Evolutionary conservation across 2,797 vertebrate genomes (phyloP).

Genomic region (Orestias chungarensis): DNA sequence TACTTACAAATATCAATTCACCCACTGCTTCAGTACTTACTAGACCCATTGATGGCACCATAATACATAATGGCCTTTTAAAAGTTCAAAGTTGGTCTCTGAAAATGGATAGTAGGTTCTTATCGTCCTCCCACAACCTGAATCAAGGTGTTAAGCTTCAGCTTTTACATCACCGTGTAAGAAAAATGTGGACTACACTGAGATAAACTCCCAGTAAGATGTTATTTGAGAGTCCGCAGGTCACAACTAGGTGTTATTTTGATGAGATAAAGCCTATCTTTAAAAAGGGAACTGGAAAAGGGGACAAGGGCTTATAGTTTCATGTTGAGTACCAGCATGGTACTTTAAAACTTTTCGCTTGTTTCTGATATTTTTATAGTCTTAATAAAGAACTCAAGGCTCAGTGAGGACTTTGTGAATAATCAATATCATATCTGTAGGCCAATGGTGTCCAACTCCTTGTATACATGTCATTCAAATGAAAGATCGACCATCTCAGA

Average conservation of each 20-base stretch:
- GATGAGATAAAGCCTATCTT: background rate
- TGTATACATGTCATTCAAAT: background rate
- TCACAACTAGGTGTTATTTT: slow-evolving; percentile 9
- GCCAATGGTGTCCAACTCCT: background rate
- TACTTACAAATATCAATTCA: slow-evolving; percentile 37
- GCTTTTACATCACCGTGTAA: background rate
- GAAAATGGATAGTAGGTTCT: slow-evolving; percentile 44
- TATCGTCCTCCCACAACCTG: slow-evolving; percentile 10
- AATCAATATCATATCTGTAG: too few relatives aligned
- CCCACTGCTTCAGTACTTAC: slow-evolving; percentile 29
- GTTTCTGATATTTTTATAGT: background rate
- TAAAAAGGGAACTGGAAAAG: background rate
- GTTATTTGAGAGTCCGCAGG: background rate
- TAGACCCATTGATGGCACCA: slow-evolving; percentile 20
- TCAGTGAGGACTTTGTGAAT: background rate
- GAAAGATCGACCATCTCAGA: background rate
- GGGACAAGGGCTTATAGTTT: background rate
- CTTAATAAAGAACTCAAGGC: background rate
- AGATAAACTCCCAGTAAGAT: background rate
- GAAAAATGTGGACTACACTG: background rate
- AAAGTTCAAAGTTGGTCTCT: slow-evolving; percentile 36
- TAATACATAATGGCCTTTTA: slow-evolving; percentile 40
- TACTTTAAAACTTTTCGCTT: background rate
- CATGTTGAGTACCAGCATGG: background rate
- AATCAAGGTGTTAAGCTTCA: slow-evolving; percentile 13